phyloP scores from a whole-genome alignment of 1,140 invertebrate species.

The Trachymyrmex cornetzi region DNA sequence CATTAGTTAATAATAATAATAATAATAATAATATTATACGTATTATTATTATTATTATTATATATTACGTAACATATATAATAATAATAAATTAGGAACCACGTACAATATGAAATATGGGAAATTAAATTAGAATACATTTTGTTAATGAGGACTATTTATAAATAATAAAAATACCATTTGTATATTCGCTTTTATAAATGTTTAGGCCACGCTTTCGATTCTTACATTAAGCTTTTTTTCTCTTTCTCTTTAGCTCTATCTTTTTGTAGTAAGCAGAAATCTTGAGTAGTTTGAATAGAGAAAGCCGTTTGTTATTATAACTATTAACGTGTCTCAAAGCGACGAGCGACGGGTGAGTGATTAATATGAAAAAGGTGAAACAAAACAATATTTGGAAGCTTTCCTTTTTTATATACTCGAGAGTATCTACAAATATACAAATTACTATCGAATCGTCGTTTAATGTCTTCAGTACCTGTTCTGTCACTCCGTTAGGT shows the following conservation, averaged over 20 bases:
- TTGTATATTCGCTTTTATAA: conserved; percentile 54
- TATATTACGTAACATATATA: conserved; percentile 38
- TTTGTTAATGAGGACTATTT: conserved; percentile 81
- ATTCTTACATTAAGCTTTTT: conserved; percentile 61
- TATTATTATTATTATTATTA: conserved; percentile 34
- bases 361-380: conserved; percentile 42
- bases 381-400: conserved; percentile 67
- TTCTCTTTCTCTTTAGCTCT: conserved; percentile 56
- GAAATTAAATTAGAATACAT: conserved; percentile 84
- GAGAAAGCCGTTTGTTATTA: conserved; percentile 37
- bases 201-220: conserved; percentile 68
- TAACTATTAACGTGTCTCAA: conserved; percentile 31
- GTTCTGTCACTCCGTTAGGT: conserved; percentile 28
- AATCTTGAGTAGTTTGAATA: conserved; percentile 17
- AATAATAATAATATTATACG: conserved; percentile 73
- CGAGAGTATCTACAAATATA: conserved; percentile 83
- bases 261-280: conserved; percentile 7
- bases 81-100: conserved; percentile 86
- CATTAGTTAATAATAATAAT: conserved; percentile 65
- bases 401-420: conserved; percentile 69
- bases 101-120: conserved; percentile 84
- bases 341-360: conserved; percentile 50
- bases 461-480: conserved; percentile 31
- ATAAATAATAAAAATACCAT: conserved; percentile 81
- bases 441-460: conserved; percentile 75